Evolutionary conservation across 2,797 vertebrate genomes (phyloP), one percentile per base, ranked within the genome.

Genomic region (Pipistrellus pygmaeus): DNA sequence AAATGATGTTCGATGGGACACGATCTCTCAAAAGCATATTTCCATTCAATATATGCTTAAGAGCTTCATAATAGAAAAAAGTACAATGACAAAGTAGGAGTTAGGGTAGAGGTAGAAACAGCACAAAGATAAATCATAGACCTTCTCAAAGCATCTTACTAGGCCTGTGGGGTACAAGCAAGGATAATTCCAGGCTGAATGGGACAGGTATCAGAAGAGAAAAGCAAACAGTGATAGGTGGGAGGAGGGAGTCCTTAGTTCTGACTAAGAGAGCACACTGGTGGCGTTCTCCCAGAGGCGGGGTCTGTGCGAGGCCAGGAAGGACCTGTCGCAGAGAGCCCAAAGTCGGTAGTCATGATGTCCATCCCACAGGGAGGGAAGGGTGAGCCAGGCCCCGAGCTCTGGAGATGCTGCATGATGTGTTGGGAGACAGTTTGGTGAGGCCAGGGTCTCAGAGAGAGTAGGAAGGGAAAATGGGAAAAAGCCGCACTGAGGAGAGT

Each of bases 301-400:
- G n/a, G 18, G 2, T 41, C 13, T 57, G 55, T 46, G 18, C 1
- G 1, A 72, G 51, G 32, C 41, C 73, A 85, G 53, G 48, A 93
- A 83, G 51, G 20, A 55, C 4, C 20, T 23, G 32, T 7, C 23
- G 2, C 12, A 4, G 0, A 27, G 6, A 69, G 48, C 11, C 72
- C 30, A 8, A 8, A 46, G 6, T 17, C 1, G 1, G 3, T 62
- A 30, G 11, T 8, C 11, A 7, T 35, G 25, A 27, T 8, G 1
- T 38, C 48, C 15, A 11, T 10, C 9, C 66, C 57, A 12, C 25
- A 2, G 0, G 13, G 21, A 27, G 20, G n/a, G 15, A 62, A 64
- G 62, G 57, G 78, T 23, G 4, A 17, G 20, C 23, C n/a, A 23
- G 44, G 57, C 12, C 3, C 27, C 0, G 11, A 18, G 6, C 23